Conservation (phyloP, 2,113 vertebrate species). For the Pyxicephalus adspersus region DNA sequence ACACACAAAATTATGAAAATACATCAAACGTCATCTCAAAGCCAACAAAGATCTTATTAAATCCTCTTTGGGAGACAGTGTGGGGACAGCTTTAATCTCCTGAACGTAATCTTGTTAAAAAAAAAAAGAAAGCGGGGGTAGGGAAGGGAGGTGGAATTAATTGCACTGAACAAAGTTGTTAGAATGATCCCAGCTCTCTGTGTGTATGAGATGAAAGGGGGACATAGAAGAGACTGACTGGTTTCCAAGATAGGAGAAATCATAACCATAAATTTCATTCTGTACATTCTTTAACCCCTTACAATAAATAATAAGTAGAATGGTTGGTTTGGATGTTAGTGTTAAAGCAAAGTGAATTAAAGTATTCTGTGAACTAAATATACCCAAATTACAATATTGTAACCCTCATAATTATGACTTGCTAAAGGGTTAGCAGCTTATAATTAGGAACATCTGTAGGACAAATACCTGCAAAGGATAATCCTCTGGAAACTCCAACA, state of each 20-base stretch:
- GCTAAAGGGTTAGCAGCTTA: not conserved
- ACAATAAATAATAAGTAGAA: not conserved
- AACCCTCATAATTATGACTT: no score
- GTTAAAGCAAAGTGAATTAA: no score
- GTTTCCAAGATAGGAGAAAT: slow-evolving; percentile 31
- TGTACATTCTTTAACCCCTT: not conserved
- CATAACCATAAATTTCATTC: not conserved
- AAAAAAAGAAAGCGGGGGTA: not conserved
- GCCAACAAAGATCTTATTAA: slow-evolving; percentile 28
- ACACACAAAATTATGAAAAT: slow-evolving; percentile 29
- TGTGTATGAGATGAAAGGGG: slow-evolving; percentile 5
- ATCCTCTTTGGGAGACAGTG: slow-evolving; percentile 43
- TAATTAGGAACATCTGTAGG: not conserved
- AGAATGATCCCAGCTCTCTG: slow-evolving; percentile 37
- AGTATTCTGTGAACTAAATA: not conserved
- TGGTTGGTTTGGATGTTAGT: no score
- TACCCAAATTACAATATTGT: no score
- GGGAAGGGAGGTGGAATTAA: slow-evolving; percentile 32
- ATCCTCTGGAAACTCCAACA: slow-evolving; percentile 79
- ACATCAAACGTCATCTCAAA: slow-evolving; percentile 43
- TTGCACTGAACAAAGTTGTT: slow-evolving; percentile 40
- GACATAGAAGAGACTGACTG: not conserved
- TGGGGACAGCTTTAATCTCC: slow-evolving; percentile 45
- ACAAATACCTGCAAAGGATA: slow-evolving; percentile 77
- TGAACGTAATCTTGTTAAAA: slow-evolving; percentile 26